Base-by-base conservation (phyloP, 2,113 vertebrate genomes). In the Hippolais icterina region DNA sequence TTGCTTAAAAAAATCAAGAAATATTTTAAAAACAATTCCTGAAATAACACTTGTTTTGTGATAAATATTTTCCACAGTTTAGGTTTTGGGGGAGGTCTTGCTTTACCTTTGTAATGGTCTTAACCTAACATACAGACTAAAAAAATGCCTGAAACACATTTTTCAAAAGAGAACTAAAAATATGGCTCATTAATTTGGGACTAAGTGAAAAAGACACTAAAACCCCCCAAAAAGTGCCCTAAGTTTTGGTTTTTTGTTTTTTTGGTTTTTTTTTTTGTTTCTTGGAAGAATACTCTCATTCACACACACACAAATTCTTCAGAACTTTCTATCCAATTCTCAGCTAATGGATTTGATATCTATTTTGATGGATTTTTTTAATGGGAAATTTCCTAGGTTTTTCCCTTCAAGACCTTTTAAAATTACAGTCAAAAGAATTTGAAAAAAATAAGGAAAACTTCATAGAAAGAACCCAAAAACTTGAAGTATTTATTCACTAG, bases 171-270 rank as follows among this genome's bases (percentile, higher is more conserved):
- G 8, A 92, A 66, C 65, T 81, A 22, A 78, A 88, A 84, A 53
- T 70, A 70, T 1, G 2, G 10, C 28, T 89, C 33, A 64, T 42
- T 82, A 42, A 66, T 74, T 86, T 74, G 33, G 37, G 17, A 79
- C 9, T 21, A 53, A 52, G 7, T 16, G 68, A 41, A 76, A 88
- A 56, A 69, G 2, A 61, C 42, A 77, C 79, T 2, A 65, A 71
- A n/a, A n/a, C 0, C 2, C 11, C 7, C 3, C 19, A 20, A 15
- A 52, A 22, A n/a, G 7, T 15, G 1, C 2, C 5, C 1, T 0
- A 53, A 23, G 3, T 6, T 39, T 39, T 39, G 37, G 37, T 44
- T 31, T 24, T 87, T 41, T 11, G 3, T n/a, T 52, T 44, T 10
- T 4, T 76, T 49, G 8, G 42, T 42, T 42, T 42, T 41, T 42